Evolutionary conservation across 2,888 invertebrate genomes (phyloP).

Genomic region (Podotricha telesiphe): DNA sequence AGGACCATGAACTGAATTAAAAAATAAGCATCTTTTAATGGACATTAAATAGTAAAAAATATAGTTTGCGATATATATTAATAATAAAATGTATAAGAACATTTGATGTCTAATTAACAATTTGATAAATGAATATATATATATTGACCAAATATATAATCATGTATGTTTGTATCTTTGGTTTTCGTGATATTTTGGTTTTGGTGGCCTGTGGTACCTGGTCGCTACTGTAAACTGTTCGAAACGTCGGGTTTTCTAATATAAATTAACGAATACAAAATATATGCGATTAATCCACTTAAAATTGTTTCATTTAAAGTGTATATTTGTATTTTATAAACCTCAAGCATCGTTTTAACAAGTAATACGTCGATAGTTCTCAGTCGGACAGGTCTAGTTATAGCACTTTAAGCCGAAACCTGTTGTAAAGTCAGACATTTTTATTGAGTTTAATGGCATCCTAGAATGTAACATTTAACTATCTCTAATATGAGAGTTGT

Average conservation of each 20-base stretch:
- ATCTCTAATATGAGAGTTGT: constrained; percentile 6
- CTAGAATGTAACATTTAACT: not conserved
- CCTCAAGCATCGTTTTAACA: not conserved
- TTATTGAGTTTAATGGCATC: constrained; percentile 23
- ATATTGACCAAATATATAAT: too few relatives aligned
- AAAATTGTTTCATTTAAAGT: too few relatives aligned
- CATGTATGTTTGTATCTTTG: not conserved
- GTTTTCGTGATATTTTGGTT: too few relatives aligned
- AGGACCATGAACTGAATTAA: not conserved
- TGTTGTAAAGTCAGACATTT: constrained; percentile 20
- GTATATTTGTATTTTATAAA: not conserved
- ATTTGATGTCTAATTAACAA: too few relatives aligned
- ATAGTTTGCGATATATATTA: too few relatives aligned
- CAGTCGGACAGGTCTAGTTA: constrained; percentile 16
- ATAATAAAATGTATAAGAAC: too few relatives aligned
- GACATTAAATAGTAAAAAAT: not conserved
- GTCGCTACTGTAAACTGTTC: too few relatives aligned
- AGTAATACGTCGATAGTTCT: constrained; percentile 2
- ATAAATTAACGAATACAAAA: too few relatives aligned
- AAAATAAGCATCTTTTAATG: not conserved
- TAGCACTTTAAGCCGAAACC: constrained; percentile 13
- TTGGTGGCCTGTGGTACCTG: too few relatives aligned
- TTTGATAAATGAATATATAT: too few relatives aligned
- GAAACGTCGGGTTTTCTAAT: too few relatives aligned
- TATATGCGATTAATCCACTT: too few relatives aligned